Conservation (phyloP, 2,888 invertebrate species). For the Hemicrepidius hirtus region DNA sequence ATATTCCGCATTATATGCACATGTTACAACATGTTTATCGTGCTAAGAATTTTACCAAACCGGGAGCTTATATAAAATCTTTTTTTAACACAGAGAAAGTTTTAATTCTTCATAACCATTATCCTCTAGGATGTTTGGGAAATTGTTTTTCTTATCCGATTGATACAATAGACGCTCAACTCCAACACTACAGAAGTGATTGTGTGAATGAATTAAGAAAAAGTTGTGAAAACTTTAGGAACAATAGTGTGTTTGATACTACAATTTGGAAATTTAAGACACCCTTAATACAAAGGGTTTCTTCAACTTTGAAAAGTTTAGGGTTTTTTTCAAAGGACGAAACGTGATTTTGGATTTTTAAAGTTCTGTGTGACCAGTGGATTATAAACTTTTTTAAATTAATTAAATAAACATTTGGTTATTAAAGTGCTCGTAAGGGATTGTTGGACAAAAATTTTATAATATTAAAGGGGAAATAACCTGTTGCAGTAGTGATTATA, state of each 20-base stretch:
- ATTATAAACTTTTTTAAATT: too few species aligned
- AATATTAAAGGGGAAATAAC: too few species aligned
- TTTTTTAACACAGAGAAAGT: conserved; percentile 95
- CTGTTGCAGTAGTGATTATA: too few species aligned
- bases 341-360: too few species aligned
- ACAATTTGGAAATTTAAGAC: conserved; percentile 93
- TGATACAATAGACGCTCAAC: conserved; percentile 87
- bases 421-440: too few species aligned
- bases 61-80: conserved; percentile 94
- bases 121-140: conserved; percentile 91
- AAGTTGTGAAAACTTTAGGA: conserved; percentile 87
- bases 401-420: too few species aligned
- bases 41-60: conserved; percentile 93
- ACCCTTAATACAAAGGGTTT: conserved; percentile 81
- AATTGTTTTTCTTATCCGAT: conserved; percentile 89
- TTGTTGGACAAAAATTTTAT: too few species aligned
- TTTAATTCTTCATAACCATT: conserved; percentile 93
- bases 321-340: conserved; percentile 74
- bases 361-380: too few species aligned
- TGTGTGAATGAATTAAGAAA: conserved; percentile 92
- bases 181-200: conserved; percentile 95
- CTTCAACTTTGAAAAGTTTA: conserved; percentile 81
- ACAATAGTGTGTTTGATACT: conserved; percentile 88
- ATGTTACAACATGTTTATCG: conserved; percentile 95
- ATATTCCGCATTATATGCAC: conserved; percentile 89